Conservation (phyloP, 2,888 invertebrate species). For the Drosophila histrio region DNA sequence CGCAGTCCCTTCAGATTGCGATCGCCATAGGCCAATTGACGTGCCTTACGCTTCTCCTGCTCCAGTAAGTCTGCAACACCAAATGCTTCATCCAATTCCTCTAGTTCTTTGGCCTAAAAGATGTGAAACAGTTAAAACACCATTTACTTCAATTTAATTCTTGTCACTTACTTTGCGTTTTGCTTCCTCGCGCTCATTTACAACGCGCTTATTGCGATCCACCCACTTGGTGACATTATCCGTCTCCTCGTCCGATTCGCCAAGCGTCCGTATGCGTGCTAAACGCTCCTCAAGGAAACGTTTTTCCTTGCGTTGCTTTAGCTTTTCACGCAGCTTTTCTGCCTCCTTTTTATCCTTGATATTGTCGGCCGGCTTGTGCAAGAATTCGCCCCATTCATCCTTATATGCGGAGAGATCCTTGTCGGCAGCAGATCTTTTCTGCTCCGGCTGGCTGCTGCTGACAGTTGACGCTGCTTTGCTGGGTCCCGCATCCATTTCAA, state of each 20-base stretch:
- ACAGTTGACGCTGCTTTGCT: conserved; percentile 75
- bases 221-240: conserved; percentile 94
- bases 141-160: not conserved
- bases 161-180: conserved; percentile 86
- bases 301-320: conserved; percentile 92
- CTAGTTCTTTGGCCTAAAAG: conserved; percentile 93
- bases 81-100: conserved; percentile 97
- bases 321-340: conserved; percentile 92
- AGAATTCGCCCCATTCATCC: conserved; percentile 89
- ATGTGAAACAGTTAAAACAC: not conserved
- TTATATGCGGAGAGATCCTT: conserved; percentile 81
- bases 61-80: conserved; percentile 94
- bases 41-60: conserved; percentile 88
- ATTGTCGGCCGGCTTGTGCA: conserved; percentile 93
- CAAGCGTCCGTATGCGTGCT: conserved; percentile 90
- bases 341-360: conserved; percentile 89
- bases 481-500: conserved; percentile 87
- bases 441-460: conserved; percentile 43
- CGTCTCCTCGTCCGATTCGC: conserved; percentile 90
- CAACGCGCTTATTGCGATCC: conserved; percentile 89
- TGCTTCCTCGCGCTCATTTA: conserved; percentile 92
- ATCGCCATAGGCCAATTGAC: conserved; percentile 87
- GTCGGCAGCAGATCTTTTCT: conserved; percentile 53
- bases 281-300: conserved; percentile 87
- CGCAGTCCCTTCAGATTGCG: conserved; percentile 91